Evolutionary conservation across 2,888 invertebrate species (phyloP), one percentile per base, ranked within the genome.

Genomic region (Pterobdella sp.): DNA sequence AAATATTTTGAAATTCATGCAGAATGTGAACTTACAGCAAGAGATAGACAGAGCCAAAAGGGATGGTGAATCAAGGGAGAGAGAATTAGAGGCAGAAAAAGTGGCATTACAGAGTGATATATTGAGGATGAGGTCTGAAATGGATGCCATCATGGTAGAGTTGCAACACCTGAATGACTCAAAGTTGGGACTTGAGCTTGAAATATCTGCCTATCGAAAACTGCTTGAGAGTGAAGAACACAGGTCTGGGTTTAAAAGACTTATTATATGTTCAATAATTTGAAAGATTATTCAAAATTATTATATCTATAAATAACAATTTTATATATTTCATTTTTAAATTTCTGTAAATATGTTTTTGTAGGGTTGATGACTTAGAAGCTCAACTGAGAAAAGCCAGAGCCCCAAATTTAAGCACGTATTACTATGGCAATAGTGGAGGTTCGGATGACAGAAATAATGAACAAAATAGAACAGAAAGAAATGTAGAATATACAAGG

Each of bases 181-280:
- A 77, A 86, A 86, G 77, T 84, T 86, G 74, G 85, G 85, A 31
- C 80, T 86, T 73, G 86, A 86, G 80, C 84, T 86, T 71, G 86
- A 86, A 79, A 86, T 86, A 76, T 85, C 85, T 76, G 86, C 86
- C 76, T 86, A 87, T 82, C 81, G 86, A 75, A 86, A 86, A 78
- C 83, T 87, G 80, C 80, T 86, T 77, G 86, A 86, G 79, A 84
- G 85, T 72, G 86, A 86, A 78, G 86, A 86, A 80, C 85, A 82
- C 80, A 82, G 86, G 84, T 83, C 78, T 35, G 31, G 36, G 7
- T 26, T 60, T 69, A 4, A 31, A 26, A 26, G 14, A n/a, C n/a
- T n/a, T n/a, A n/a, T n/a, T n/a, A n/a, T n/a, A n/a, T n/a, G n/a
- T n/a, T n/a, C n/a, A n/a, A n/a, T n/a, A n/a, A n/a, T n/a, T n/a